Percentiles rank a stretch among this genome's conserved stretches.
Evolutionary conservation across 2,888 invertebrate genomes (phyloP).

Genomic region (Lepidonotus clava): DNA sequence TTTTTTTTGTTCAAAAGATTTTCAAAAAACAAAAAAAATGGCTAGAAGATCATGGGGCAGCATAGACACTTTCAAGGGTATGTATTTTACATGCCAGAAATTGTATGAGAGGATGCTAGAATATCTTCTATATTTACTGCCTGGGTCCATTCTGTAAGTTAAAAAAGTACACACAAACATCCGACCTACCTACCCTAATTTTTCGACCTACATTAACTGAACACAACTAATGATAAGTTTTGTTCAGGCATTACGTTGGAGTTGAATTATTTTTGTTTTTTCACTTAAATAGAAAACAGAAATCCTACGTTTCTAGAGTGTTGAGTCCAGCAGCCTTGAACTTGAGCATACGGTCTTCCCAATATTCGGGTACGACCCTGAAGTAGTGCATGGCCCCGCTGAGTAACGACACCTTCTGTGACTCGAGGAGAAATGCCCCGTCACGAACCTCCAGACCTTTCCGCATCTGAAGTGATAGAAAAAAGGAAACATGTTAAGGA

Average conservation of each 20-base stretch:
- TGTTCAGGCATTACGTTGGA: not conserved
- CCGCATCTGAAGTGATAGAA: not conserved
- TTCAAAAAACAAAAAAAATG: too few species aligned
- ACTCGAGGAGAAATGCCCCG: constrained; percentile 81
- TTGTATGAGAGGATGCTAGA: too few species aligned
- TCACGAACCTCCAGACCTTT: not conserved
- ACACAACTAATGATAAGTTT: not conserved
- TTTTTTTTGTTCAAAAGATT: too few species aligned
- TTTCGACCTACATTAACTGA: too few species aligned
- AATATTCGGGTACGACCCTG: constrained; percentile 58
- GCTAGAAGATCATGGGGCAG: too few species aligned
- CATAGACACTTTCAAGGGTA: too few species aligned
- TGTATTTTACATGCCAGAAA: too few species aligned
- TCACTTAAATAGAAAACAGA: not conserved
- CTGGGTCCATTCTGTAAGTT: too few species aligned
- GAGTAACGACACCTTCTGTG: constrained; percentile 84
- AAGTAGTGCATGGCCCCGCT: constrained; percentile 62
- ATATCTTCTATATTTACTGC: too few species aligned
- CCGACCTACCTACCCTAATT: too few species aligned
- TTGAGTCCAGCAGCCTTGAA: constrained; percentile 62
- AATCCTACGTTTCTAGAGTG: constrained; percentile 61
- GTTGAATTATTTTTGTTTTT: not conserved
- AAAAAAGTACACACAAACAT: too few species aligned
- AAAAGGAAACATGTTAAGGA: too few species aligned
- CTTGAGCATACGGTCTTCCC: constrained; percentile 60